Percentiles rank a stretch among this genome's conserved stretches.
phyloP scores from a whole-genome alignment of 2,888 invertebrate genomes.

The Automeris io region DNA sequence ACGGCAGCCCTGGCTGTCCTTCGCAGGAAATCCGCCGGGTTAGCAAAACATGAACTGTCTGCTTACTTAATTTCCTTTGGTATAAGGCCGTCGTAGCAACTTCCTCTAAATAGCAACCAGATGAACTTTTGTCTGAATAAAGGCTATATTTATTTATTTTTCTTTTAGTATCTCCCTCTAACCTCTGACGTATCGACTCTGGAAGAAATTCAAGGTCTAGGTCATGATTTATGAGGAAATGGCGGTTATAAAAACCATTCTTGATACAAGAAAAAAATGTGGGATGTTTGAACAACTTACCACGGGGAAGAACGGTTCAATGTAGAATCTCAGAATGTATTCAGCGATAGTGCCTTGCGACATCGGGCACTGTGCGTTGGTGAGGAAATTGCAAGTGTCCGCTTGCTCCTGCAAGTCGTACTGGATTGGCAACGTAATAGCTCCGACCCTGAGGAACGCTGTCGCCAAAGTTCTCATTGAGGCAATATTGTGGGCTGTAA shows the following conservation, averaged over 20 bases:
- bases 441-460: conserved; percentile 19
- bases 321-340: conserved; percentile 28
- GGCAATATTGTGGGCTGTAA: conserved; percentile 10
- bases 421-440: conserved; percentile 4
- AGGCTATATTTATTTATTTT: too few relatives aligned
- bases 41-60: too few relatives aligned
- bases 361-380: conserved; percentile 37
- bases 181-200: too few relatives aligned
- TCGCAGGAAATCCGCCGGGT: too few relatives aligned
- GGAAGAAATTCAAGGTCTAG: too few relatives aligned
- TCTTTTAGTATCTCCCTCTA: too few relatives aligned
- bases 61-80: too few relatives aligned
- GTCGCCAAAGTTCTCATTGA: conserved; percentile 22
- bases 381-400: conserved; percentile 36
- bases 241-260: background rate
- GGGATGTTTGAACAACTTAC: conserved; percentile 24
- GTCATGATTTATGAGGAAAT: too few relatives aligned
- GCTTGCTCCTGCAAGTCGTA: conserved; percentile 27
- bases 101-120: too few relatives aligned
- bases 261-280: background rate
- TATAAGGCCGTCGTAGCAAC: too few relatives aligned
- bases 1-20: too few relatives aligned
- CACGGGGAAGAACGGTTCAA: conserved; percentile 26
- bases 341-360: conserved; percentile 23
- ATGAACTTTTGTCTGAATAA: too few relatives aligned